Evolutionary conservation across 2,888 invertebrate genomes (phyloP).

Genomic region (Salticus scenicus): DNA sequence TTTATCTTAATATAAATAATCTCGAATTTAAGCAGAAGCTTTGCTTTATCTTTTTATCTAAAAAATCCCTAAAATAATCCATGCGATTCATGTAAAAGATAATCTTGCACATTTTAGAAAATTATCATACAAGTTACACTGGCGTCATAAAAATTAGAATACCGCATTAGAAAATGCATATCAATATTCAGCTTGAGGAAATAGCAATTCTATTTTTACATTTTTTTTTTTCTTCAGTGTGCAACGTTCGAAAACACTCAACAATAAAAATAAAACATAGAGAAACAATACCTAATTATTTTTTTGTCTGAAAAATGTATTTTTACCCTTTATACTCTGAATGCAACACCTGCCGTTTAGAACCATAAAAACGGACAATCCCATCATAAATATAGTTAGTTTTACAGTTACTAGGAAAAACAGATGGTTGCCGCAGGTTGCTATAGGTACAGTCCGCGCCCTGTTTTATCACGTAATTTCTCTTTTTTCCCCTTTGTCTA

Average conservation of each 20-base stretch:
- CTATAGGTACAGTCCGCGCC: not conserved
- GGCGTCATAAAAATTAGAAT: too few species aligned
- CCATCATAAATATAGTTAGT: not conserved
- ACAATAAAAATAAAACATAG: not conserved
- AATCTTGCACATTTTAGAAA: too few species aligned
- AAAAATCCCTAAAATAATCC: too few species aligned
- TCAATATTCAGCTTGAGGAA: too few species aligned
- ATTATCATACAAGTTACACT: too few species aligned
- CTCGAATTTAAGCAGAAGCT: too few species aligned
- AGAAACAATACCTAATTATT: conserved; percentile 8
- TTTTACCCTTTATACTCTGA: not conserved
- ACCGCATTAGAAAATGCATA: too few species aligned
- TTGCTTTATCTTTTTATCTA: too few species aligned
- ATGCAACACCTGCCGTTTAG: not conserved
- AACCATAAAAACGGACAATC: not conserved
- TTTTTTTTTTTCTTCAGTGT: not conserved
- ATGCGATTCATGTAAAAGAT: too few species aligned
- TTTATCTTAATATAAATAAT: too few species aligned
- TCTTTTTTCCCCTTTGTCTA: not conserved
- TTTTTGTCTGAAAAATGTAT: not conserved
- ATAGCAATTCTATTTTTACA: not conserved
- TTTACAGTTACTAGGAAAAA: not conserved
- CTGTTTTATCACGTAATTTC: not conserved
- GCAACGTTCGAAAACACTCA: not conserved
- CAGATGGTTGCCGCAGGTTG: not conserved